These are phyloP conservation scores for Bacillus rossius DNA, from an alignment of 1,140 invertebrate species.

Conservation along the genomic window DNA sequence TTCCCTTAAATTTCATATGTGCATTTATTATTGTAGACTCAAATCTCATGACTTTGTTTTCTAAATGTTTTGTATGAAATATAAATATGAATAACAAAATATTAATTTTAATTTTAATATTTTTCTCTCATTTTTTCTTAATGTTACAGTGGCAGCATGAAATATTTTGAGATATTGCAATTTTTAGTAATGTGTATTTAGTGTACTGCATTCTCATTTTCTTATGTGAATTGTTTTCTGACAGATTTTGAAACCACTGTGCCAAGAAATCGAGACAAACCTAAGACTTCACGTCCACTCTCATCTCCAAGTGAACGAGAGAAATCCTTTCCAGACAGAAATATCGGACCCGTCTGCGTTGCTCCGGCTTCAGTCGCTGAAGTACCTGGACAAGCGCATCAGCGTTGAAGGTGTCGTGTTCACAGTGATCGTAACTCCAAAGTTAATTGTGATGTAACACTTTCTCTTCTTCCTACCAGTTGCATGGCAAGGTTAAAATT, in stretches of 20 bases:
- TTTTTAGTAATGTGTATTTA: neutral
- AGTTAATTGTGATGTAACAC: neutral
- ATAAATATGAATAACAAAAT: no score
- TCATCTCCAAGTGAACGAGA: constrained; percentile 77
- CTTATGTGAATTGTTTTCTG: neutral
- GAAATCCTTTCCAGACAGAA: constrained; percentile 57
- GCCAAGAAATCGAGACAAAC: constrained; percentile 85
- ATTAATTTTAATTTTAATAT: no score
- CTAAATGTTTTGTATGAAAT: no score
- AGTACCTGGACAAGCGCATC: constrained; percentile 42
- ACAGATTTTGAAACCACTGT: constrained; percentile 52
- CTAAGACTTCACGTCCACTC: constrained; percentile 85
- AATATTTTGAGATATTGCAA: no score
- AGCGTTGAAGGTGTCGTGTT: constrained; percentile 40
- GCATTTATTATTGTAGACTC: no score
- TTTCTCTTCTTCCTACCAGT: constrained; percentile 14
- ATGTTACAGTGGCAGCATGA: no score
- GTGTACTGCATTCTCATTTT: neutral
- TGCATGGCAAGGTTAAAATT: no score
- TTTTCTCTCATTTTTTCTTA: no score
- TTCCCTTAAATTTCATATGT: no score
- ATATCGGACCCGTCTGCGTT: constrained; percentile 47
- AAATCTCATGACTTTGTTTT: no score
- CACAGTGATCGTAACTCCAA: neutral
- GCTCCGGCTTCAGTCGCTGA: constrained; percentile 47